These are phyloP conservation scores for Eleginops maclovinus DNA, from an alignment of 2,113 vertebrate genomes.

Conservation along the genomic window DNA sequence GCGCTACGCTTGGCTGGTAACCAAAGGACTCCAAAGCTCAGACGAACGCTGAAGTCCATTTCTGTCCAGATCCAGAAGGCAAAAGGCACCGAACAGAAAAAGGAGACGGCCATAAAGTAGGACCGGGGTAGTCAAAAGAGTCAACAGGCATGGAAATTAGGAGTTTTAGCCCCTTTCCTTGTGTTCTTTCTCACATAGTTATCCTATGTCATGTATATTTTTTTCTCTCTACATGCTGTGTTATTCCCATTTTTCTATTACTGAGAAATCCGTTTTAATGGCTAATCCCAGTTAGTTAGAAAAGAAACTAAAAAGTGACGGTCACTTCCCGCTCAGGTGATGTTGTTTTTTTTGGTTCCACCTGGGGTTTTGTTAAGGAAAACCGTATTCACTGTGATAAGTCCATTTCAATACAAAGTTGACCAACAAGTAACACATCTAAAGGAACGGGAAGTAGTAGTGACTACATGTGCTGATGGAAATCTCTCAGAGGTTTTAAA, in stretches of 20 bases:
- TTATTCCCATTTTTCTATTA: conserved; percentile 35
- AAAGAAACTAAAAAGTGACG: conserved; percentile 16
- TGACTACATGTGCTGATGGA: conserved; percentile 15
- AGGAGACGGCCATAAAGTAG: conserved; percentile 51
- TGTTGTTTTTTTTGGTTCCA: conserved; percentile 1
- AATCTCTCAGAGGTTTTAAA: conserved; percentile 19
- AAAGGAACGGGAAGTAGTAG: conserved; percentile 20
- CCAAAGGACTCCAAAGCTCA: conserved; percentile 81
- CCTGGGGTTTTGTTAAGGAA: neutral
- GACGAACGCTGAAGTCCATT: conserved; percentile 63
- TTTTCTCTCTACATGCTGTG: conserved; percentile 1
- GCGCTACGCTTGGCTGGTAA: conserved; percentile 76
- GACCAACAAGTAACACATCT: conserved; percentile 22
- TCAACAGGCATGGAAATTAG: conserved; percentile 75
- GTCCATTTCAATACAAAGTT: neutral
- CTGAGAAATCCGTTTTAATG: neutral
- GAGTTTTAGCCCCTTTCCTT: conserved; percentile 42
- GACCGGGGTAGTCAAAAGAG: conserved; percentile 56
- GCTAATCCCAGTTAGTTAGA: conserved; percentile 8
- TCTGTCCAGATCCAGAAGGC: conserved; percentile 70
- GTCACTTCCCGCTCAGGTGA: conserved; percentile 1
- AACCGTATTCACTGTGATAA: neutral
- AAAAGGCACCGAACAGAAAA: conserved; percentile 53
- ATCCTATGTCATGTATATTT: neutral
- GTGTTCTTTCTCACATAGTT: conserved; percentile 3